Percentiles rank a stretch among this genome's conserved stretches.
These are phyloP conservation scores for Halcyon chelicuti DNA, from an alignment of 2,797 vertebrate genomes.

Conservation along the genomic window DNA sequence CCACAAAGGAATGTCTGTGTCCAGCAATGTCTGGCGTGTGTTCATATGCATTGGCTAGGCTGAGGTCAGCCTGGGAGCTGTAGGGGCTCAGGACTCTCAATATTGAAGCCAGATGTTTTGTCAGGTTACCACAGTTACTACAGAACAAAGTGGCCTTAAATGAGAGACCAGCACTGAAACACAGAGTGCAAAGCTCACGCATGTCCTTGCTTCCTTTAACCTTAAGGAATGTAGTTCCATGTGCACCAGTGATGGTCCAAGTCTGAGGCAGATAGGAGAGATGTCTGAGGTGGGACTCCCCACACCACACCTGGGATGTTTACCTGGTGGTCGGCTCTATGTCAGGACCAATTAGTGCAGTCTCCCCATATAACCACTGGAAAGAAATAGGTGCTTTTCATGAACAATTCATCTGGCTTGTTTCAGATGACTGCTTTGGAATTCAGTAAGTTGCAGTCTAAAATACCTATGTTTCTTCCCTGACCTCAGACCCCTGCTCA, in stretches of 20 bases:
- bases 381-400: not conserved
- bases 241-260: accelerated
- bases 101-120: not conserved
- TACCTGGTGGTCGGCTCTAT: not conserved
- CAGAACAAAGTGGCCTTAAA: not conserved
- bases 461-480: not conserved
- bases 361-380: not conserved
- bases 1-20: constrained; percentile 39
- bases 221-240: not conserved
- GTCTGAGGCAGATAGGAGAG: not conserved
- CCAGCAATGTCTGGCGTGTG: constrained; percentile 6
- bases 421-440: not conserved
- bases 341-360: not conserved
- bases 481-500: not conserved
- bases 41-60: not conserved
- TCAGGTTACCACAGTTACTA: constrained; percentile 25
- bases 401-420: not conserved
- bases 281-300: not conserved
- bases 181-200: not conserved
- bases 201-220: not conserved
- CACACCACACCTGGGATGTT: not conserved
- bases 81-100: not conserved
- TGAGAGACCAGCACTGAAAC: not conserved
- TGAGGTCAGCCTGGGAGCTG: constrained; percentile 3
- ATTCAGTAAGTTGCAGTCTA: not conserved